Base-by-base conservation (phyloP, 2,888 invertebrate species). In the Mesoligia furuncula region DNA sequence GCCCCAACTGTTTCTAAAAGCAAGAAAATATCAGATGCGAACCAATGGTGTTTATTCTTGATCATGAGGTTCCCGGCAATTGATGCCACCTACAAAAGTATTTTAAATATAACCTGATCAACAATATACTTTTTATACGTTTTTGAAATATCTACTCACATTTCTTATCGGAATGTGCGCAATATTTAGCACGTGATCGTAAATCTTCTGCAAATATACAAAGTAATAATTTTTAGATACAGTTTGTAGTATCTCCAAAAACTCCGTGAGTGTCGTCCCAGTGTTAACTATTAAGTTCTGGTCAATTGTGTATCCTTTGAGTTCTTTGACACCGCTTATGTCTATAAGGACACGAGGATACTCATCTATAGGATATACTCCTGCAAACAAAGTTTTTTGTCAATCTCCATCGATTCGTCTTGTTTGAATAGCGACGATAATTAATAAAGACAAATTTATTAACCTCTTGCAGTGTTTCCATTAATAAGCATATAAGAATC, bases 381-480 rank as follows among this genome's bases (percentile, higher is more conserved):
- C 96, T 96, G 84, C 39, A 94, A 73, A 93, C 8, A 75, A 54
- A 68, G 42, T 11, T 0, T 36, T 54, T 67, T 24, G 6, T 62
- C 5, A 57, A 6, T 51, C 7, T 62, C 8, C 17, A 31, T 61
- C 2, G 9, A n/a, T 45, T 42, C 8, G 0, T 75, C 8, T 51
- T 42, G n/a, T 72, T 27, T 71, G 15, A 27, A 17, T 27, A 31
- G 8, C 7, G 20, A 9, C 13, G 1, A 59, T 24, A 73, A 8
- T 39, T 17, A 71, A 39, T 24, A 51, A 17, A 17, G 2, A 72
- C 20, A 61, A 48, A 9, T 15, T 7, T 54, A 67, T 71, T 1
- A 15, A 98, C 98, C 98, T 93, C 97, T 97, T 6, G 98, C 98
- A 2, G 98, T 98, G 90, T 98, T 98, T 27, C 98, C 98, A 42